Percentiles rank a stretch among this genome's conserved stretches.
phyloP scores from a whole-genome alignment of 2,113 vertebrate genomes.

The Grammomys dolichurus region DNA sequence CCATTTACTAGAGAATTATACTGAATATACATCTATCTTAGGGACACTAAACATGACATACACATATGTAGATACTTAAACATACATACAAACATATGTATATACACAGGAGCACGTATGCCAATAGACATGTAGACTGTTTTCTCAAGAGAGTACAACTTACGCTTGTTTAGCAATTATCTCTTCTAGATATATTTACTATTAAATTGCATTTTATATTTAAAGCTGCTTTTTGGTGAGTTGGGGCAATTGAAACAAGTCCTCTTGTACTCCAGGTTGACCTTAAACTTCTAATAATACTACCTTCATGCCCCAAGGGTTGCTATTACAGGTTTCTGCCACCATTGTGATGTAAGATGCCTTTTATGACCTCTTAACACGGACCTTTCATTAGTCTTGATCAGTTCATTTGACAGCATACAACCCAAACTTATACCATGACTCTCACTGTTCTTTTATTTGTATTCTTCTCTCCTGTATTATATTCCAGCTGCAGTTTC shows the following conservation, averaged over 20 bases:
- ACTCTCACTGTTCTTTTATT: background rate
- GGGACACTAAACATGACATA: background rate
- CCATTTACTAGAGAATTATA: slow-evolving; percentile 75
- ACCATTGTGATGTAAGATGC: background rate
- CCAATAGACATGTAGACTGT: background rate
- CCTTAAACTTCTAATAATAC: background rate
- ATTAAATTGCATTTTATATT: background rate
- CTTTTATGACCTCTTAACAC: background rate
- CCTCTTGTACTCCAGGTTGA: background rate
- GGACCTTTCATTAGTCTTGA: background rate
- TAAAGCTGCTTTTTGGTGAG: background rate
- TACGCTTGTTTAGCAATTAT: background rate
- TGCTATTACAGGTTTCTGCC: background rate
- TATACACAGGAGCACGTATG: background rate
- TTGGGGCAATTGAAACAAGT: background rate
- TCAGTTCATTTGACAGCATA: slow-evolving; percentile 15
- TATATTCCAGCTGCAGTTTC: background rate
- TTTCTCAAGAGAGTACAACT: background rate
- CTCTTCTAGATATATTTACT: slow-evolving; percentile 20
- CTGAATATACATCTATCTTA: slow-evolving; percentile 64
- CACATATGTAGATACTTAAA: background rate
- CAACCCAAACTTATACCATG: background rate
- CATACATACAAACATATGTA: too few species aligned
- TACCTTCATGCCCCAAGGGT: background rate
- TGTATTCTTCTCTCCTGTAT: background rate